Conservation (phyloP, 2,888 invertebrate genomes). For the Ametastegia equiseti region DNA sequence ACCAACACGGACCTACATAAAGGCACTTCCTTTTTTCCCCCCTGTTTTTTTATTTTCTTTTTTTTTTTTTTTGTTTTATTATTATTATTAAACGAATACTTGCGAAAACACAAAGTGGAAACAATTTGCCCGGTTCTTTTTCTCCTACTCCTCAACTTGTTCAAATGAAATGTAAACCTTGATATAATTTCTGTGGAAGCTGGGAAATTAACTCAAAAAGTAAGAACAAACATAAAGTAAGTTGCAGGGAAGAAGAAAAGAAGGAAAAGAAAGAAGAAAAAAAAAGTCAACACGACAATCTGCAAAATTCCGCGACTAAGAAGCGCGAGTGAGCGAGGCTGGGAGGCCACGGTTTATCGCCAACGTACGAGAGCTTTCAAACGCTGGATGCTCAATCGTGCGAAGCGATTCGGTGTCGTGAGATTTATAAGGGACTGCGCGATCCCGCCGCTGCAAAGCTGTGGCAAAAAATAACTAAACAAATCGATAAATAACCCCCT, state of each 20-base stretch:
- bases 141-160: neutral
- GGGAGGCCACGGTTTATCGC: conserved; percentile 36
- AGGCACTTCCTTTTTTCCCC: neutral
- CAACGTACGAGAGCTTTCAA: conserved; percentile 23
- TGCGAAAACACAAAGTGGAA: conserved; percentile 12
- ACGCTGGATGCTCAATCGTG: conserved; percentile 46
- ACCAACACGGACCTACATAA: neutral
- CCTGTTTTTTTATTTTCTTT: neutral
- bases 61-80: neutral
- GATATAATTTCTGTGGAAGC: neutral
- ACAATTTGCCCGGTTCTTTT: neutral
- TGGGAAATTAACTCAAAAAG: conserved; percentile 11
- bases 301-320: neutral
- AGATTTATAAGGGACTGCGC: conserved; percentile 43
- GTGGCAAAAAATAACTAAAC: conserved; percentile 41
- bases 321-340: neutral
- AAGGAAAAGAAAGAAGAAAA: neutral
- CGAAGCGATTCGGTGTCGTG: conserved; percentile 35
- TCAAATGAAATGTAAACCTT: conserved; percentile 20
- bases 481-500: conserved; percentile 42
- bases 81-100: neutral
- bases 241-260: neutral
- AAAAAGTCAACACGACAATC: neutral
- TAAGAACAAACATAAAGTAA: neutral
- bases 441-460: neutral